Evolutionary conservation across 1,140 invertebrate genomes (phyloP), one percentile per base, ranked within the genome.

Genomic region (Ditylenchus dipsaci): DNA sequence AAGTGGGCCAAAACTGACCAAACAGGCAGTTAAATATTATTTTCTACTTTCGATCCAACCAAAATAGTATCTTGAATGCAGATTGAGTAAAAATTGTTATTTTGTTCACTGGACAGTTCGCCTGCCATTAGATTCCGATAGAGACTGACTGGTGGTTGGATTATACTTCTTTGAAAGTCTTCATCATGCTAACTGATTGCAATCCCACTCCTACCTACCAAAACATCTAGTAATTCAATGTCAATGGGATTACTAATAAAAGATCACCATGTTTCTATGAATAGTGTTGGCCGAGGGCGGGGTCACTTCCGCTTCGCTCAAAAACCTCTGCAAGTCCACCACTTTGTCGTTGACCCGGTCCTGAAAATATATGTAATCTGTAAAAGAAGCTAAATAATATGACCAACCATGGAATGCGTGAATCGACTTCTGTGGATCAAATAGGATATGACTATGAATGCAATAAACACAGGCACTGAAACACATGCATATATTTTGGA

Each of bases 391-490:
- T 69, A 49, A 45, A 68, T 38, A 69, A 68, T 30, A 68, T n/a
- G 29, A 5, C 47, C 26, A 3, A 71, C 21, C 30, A 49, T 26
- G 13, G 33, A 56, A 33, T 68, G 29, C 30, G 27, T 69, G 13
- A 71, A 23, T 8, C 81, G 69, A 47, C 76, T 72, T 38, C 73
- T 71, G 62, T 81, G 79, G 30, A 81, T 81, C 17, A 81, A 43
- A 49, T 74, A 82, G 8, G 81, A 82, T 45, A 82, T 76, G 26
- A 82, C 49, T 23, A 78, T 69, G 69, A 82, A 82, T 3, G 80
- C 69, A 42, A 82, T 69, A 23, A 81, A 58, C 11, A 82, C 81
- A 11, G 80, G 80, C 21, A 83, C 77, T 81, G 68, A 74, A 77
- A 72, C n/a, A n/a, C n/a, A n/a, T n/a, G n/a, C n/a, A n/a, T n/a